phyloP scores from a whole-genome alignment of 2,113 vertebrate genomes.

The Passer domesticus region DNA sequence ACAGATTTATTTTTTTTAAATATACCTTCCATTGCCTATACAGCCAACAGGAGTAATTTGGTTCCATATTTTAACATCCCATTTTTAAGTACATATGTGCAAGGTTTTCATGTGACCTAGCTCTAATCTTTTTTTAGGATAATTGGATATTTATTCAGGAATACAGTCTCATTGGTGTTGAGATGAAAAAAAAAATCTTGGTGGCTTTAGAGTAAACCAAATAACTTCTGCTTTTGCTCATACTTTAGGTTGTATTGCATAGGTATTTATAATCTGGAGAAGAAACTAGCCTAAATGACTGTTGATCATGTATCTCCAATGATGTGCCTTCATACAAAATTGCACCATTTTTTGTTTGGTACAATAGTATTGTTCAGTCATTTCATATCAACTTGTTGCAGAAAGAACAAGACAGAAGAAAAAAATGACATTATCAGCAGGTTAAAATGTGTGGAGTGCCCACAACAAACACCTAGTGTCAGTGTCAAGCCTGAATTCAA shows the following conservation, averaged over 20 bases:
- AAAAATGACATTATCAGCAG: neutral
- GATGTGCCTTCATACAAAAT: neutral
- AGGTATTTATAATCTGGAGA: neutral
- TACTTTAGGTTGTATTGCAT: neutral
- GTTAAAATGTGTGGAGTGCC: neutral
- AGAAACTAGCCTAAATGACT: neutral
- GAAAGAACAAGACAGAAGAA: neutral
- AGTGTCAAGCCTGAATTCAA: neutral
- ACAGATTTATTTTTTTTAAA: accelerated
- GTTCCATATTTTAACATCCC: neutral
- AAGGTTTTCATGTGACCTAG: neutral
- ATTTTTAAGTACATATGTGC: neutral
- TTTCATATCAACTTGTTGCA: neutral
- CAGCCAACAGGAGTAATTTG: neutral
- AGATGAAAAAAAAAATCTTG: neutral
- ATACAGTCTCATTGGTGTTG: neutral
- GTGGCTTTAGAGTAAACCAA: neutral
- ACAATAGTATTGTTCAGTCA: neutral
- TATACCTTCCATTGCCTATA: neutral
- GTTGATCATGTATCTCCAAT: neutral
- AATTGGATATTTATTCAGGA: neutral
- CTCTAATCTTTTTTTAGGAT: neutral
- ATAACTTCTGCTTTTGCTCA: neutral
- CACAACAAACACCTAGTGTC: neutral
- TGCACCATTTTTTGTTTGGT: neutral